Conservation (phyloP, 2,113 vertebrate species). For the Phyllostomus hastatus region DNA sequence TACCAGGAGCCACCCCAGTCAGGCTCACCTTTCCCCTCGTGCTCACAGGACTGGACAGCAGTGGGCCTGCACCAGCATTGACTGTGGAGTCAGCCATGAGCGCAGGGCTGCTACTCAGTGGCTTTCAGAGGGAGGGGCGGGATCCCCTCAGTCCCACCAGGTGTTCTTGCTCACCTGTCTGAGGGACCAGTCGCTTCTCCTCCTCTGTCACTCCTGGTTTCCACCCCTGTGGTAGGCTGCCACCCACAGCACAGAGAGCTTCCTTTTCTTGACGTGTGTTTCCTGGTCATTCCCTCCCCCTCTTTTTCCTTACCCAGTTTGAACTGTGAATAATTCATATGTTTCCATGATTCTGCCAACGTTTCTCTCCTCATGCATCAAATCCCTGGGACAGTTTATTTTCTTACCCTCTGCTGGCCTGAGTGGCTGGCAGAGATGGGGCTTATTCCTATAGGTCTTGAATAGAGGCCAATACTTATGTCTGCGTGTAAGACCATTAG, state of each 20-base stretch:
- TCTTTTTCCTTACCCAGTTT: not conserved
- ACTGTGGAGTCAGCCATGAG: not conserved
- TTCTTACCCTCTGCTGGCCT: conserved; percentile 37
- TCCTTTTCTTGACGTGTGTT: not conserved
- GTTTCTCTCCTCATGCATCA: conserved; percentile 51
- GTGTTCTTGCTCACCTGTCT: not conserved
- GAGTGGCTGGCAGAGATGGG: conserved; percentile 26
- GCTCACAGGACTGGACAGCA: not conserved
- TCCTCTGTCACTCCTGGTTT: not conserved
- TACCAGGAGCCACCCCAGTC: not conserved
- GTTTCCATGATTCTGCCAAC: conserved; percentile 40
- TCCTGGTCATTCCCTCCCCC: not conserved
- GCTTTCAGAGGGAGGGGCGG: not conserved
- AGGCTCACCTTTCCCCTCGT: not conserved
- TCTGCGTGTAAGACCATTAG: not conserved
- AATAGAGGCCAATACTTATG: not conserved
- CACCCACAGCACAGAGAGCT: not conserved
- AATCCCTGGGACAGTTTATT: conserved; percentile 59
- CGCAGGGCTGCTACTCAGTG: not conserved
- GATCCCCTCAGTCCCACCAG: not conserved
- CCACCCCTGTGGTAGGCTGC: not conserved
- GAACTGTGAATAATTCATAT: conserved; percentile 62
- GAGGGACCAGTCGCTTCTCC: not conserved
- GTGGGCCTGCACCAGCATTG: not conserved
- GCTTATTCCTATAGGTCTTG: conserved; percentile 30